Evolutionary conservation across 92 coral and sea anemone species (phyloP).

Genomic region (Paragorgia papillata): DNA sequence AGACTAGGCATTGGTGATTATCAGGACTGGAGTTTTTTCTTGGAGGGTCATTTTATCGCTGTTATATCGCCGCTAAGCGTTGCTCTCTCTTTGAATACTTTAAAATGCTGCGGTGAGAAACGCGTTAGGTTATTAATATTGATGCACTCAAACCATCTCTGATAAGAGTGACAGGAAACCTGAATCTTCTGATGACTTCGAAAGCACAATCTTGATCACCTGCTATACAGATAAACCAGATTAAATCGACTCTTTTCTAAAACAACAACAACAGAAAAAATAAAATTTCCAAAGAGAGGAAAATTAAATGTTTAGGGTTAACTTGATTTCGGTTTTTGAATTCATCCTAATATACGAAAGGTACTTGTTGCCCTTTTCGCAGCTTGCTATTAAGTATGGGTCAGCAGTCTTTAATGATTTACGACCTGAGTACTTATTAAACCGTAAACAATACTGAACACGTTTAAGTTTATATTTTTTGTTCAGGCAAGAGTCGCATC

Average conservation of each 20-base stretch:
- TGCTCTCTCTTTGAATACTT: constrained; percentile 30
- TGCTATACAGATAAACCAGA: constrained; percentile 27
- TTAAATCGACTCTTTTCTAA: constrained; percentile 9
- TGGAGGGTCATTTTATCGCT: constrained; percentile 39
- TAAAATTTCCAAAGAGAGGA: constrained; percentile 28
- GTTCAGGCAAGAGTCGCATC: background rate
- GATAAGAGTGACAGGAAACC: constrained; percentile 43
- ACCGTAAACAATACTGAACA: constrained; percentile 26
- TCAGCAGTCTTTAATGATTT: constrained; percentile 41
- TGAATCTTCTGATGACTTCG: constrained; percentile 22
- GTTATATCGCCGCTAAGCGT: constrained; percentile 39
- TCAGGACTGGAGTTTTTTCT: constrained; percentile 5
- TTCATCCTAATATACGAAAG: background rate
- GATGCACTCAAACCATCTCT: constrained; percentile 33
- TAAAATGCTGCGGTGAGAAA: constrained; percentile 21
- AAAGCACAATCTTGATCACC: constrained; percentile 26
- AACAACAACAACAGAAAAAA: constrained; percentile 5
- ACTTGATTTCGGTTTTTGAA: background rate
- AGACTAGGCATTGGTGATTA: constrained; percentile 8
- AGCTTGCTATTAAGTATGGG: background rate
- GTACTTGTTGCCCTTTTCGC: background rate
- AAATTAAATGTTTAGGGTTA: background rate
- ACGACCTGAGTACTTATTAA: constrained; percentile 34
- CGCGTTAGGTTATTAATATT: constrained; percentile 37
- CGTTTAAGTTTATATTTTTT: constrained; percentile 15